Base-by-base conservation (phyloP, 37 sponge, comb jelly and placozoan genomes). In the Amphimedon queenslandica region DNA sequence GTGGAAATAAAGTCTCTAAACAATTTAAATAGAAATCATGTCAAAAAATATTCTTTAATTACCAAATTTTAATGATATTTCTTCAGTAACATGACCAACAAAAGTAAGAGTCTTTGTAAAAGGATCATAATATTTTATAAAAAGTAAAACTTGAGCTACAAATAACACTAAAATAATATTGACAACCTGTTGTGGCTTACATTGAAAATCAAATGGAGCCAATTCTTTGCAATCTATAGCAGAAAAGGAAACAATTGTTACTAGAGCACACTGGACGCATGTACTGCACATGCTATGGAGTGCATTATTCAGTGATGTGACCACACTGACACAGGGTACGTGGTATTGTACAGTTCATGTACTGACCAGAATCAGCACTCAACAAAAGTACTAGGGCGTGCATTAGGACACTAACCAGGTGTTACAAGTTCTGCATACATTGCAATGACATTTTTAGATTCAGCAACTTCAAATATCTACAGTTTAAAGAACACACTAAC, bases 51-150 rank as follows among this genome's bases (percentile, higher is more conserved):
- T 47, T 47, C 32, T 53, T 8, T 25, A 71, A 83, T 70, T 41
- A 92, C 93, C 64, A 37, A 92, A 84, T 27, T 71, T 88, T 18
- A 18, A 76, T 40, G 64, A 39, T 6, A 84, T 75, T 31, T 38
- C n/a, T 42, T 83, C 93, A 33, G 79, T 47, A 6, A 64, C 71
- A 63, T 89, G 91, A 13, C 85, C 81, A 25, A 90, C 87, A 58
- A 82, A 93, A 2, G 76, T 57, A n/a, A 89, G 57, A 16, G 63
- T 36, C 25, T 72, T 78, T 13, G 51, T 82, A 61, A 41, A 29
- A 4, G 88, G 89, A 35, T 92, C 83, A 72, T 93, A 96, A 70
- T 79, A 96, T 75, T 96, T 96, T 78, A 78, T 79, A 64, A 96
- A 96, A 11, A 96, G 74, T 55, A 96, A 82, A 36, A 85, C 87